Evolutionary conservation across 2,888 invertebrate genomes (phyloP), one percentile per base, ranked within the genome.

Genomic region (Coelopa pilipes): DNA sequence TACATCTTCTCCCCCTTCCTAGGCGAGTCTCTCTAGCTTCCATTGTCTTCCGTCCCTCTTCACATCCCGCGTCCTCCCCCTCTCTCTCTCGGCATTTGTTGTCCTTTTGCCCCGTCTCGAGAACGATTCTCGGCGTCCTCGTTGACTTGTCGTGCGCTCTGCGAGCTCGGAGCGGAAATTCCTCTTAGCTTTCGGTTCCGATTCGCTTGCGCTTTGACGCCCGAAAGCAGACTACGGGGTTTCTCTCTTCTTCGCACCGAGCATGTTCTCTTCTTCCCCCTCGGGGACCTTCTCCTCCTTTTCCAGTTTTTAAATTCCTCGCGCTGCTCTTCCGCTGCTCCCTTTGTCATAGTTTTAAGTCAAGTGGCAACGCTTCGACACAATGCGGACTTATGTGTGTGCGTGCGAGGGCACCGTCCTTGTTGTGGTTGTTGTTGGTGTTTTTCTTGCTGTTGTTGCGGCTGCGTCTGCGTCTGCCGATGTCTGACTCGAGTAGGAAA

Each of bases 361-460:
- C 47, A 65, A 65, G 65, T 65, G 65, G 65, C 11, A 65, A 65
- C 65, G 46, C 65, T 65, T 63, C 5, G 13, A 19, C 45, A 63
- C 47, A 65, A 46, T 17, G 17, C 34, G 17, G 34, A n/a, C n/a
- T n/a, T n/a, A n/a, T n/a, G n/a, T 34, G 34, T 34, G 2, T 34
- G 34, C 7, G 7, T 34, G 34, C 34, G 34, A 34, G 7, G 4
- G 34, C 7, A 7, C 7, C 7, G 34, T 34, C 34, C 34, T 34
- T 34, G 7, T 34, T 34, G 34, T 34, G 2, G 34, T 34, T 34
- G 2, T 2, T 34, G 7, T 34, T 34, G n/a, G n/a, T 34, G 34
- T 34, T 34, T 4, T 34, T 34, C 4, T 34, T 34, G 34, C 7
- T 34, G 34, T 34, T 34, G 7, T 34, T 4, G 2, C 34, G 34